Percentiles rank a stretch among this genome's conserved stretches.
These are phyloP conservation scores for Clarias macrocephalus DNA, from an alignment of 2,113 vertebrate species.

Conservation along the genomic window DNA sequence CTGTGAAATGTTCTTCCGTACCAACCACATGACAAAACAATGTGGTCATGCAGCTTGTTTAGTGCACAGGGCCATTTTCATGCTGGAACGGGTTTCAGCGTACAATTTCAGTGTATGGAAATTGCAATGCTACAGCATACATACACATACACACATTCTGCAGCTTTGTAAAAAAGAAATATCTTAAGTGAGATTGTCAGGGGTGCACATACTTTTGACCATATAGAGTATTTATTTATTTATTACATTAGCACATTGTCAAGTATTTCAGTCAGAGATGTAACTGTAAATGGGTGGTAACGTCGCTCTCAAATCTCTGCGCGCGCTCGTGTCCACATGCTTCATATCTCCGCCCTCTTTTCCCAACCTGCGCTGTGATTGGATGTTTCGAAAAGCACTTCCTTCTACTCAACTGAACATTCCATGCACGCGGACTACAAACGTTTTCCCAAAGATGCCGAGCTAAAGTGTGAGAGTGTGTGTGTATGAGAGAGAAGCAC, in stretches of 20 bases:
- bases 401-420: conserved; percentile 35
- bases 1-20: too few relatives aligned
- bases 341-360: conserved; percentile 8
- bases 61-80: too few relatives aligned
- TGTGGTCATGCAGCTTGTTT: too few relatives aligned
- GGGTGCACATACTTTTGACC: not conserved
- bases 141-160: too few relatives aligned
- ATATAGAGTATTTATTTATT: not conserved
- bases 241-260: too few relatives aligned
- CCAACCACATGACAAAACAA: too few relatives aligned
- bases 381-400: conserved; percentile 54
- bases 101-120: too few relatives aligned
- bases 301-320: not conserved
- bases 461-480: not conserved
- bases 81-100: too few relatives aligned
- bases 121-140: too few relatives aligned
- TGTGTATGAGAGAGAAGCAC: not conserved
- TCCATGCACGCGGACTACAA: conserved; percentile 34
- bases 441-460: not conserved
- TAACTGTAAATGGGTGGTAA: not conserved
- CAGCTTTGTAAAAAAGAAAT: too few relatives aligned
- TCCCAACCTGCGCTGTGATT: conserved; percentile 42
- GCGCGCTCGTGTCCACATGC: conserved; percentile 21
- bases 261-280: not conserved
- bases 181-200: not conserved